Conservation (phyloP, 2,797 vertebrate genomes). For the Manis javanica region DNA sequence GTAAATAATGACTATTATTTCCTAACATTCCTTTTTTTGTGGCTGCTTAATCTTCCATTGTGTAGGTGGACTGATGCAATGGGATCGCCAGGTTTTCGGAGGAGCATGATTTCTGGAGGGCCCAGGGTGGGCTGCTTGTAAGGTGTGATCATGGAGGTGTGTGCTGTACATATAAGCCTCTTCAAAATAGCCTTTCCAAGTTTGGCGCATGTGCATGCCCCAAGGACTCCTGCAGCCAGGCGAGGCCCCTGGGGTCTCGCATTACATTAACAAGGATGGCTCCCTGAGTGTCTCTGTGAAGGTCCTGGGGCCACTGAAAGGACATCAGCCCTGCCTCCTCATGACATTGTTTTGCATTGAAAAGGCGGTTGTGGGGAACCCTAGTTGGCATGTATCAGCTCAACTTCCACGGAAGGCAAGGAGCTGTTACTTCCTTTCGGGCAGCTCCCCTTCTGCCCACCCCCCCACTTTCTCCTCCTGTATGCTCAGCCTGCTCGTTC, state of each 20-base stretch:
- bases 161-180: not conserved
- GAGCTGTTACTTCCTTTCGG: not conserved
- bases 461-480: not conserved
- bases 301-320: not conserved
- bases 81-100: not conserved
- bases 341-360: not conserved
- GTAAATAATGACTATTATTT: not conserved
- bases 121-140: not conserved
- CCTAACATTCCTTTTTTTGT: not conserved
- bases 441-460: not conserved
- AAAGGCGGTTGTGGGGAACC: not conserved
- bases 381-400: not conserved
- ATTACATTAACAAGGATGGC: not conserved
- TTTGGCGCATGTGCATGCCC: not conserved
- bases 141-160: not conserved
- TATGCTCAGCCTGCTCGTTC: not conserved
- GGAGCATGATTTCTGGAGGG: not conserved
- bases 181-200: not conserved
- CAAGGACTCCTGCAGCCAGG: not conserved
- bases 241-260: not conserved
- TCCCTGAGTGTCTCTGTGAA: not conserved
- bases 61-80: not conserved
- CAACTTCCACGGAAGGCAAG: conserved; percentile 26
- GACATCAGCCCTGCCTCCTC: not conserved
- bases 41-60: not conserved